Conservation (phyloP, 2,113 vertebrate genomes). For the Serilophus lunatus region DNA sequence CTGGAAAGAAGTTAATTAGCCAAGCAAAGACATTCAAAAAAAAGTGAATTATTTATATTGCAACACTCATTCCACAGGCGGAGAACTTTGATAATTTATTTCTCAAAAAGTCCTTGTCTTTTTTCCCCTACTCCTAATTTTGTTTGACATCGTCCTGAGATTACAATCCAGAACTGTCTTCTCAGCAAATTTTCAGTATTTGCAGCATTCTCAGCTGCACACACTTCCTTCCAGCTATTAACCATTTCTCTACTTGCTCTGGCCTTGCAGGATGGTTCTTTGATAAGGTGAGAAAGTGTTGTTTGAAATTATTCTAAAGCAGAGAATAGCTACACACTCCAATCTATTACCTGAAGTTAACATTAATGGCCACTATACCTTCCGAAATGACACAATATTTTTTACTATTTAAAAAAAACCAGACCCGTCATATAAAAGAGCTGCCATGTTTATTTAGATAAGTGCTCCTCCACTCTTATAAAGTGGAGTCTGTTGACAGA, state of each 20-base stretch:
- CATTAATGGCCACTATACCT: background rate
- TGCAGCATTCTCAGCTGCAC: background rate
- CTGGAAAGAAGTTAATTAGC: background rate
- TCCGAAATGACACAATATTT: slow-evolving; percentile 20
- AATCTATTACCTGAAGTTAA: background rate
- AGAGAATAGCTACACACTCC: background rate
- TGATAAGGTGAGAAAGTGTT: slow-evolving; percentile 16
- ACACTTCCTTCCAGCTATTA: background rate
- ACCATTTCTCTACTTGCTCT: background rate
- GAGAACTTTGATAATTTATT: background rate
- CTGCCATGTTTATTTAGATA: slow-evolving; percentile 75
- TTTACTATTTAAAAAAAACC: slow-evolving; percentile 28
- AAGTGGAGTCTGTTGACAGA: slow-evolving; percentile 71
- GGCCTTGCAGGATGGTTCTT: background rate
- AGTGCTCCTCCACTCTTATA: slow-evolving; percentile 55
- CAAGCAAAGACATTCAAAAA: background rate
- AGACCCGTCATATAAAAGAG: slow-evolving; percentile 43
- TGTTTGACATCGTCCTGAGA: background rate
- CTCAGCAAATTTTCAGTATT: slow-evolving; percentile 8
- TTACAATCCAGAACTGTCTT: background rate
- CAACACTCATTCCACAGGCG: background rate
- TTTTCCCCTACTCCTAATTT: background rate
- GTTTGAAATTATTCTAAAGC: slow-evolving; percentile 34
- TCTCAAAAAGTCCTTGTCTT: background rate
- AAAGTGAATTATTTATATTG: background rate